Base-by-base conservation (phyloP, 2,888 invertebrate species). In the Catocala nupta region DNA sequence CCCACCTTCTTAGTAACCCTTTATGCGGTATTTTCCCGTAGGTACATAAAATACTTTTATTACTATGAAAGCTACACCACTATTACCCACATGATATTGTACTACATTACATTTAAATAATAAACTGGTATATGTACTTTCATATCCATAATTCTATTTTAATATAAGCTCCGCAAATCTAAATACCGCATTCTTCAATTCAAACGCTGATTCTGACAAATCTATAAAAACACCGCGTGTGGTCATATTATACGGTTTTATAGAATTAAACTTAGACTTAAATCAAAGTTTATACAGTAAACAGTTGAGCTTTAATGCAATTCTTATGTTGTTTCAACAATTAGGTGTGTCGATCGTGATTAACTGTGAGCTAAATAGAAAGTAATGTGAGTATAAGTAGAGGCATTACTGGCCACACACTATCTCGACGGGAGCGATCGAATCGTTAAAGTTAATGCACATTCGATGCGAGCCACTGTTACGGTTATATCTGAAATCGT, bases 361-460 rank as follows among this genome's bases (percentile, higher is more conserved):
- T 11, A 49, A n/a, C n/a, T 16, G 10, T 7, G n/a, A 34, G 11
- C 34, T 49, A 49, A 34, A 34, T 7, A 49, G 9, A 51, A 36
- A 7, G 11, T 11, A 12, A 51, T 9, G 4, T 10, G 48, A 13
- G 10, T 36, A 56, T 33, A 45, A 43, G 49, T 44, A 16, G 3
- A 36, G 51, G 39, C 47, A 52, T 59, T 59, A 47, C n/a, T 36
- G 39, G 47, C 43, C 56, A 56, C 49, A 56, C 49, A 36, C 55
- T 16, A 58, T 58, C 44, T 58, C 45, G 45, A 52, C 33, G 13
- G 33, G 52, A 59, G 43, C 75, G 77, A 80, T 80, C 75, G 74
- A 70, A 73, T 83, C 83, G 79, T 84, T 83, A 82, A 77, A 81
- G 78, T 74, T 82, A 83, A 86, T 82, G 81, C 75, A 66, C 76